Evolutionary conservation across 1,140 invertebrate genomes (phyloP).

Genomic region (Zaprionus africanus): DNA sequence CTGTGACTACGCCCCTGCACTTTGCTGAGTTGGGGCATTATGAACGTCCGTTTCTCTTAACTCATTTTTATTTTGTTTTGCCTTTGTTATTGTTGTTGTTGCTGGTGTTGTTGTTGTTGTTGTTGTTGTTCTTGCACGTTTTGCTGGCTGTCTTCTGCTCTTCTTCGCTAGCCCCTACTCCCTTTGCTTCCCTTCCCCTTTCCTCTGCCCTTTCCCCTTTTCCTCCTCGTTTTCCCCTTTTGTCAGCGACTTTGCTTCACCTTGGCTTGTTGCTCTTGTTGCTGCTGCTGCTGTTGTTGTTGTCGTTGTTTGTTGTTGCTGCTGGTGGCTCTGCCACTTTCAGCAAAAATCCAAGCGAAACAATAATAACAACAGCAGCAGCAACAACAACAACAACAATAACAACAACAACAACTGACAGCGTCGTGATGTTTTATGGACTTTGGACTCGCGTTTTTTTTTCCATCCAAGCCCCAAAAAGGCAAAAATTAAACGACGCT

Average conservation of each 20-base stretch:
- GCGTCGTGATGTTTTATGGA: constrained; percentile 77
- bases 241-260: constrained; percentile 46
- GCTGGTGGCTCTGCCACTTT: constrained; percentile 66
- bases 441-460: constrained; percentile 71
- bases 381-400: constrained; percentile 46
- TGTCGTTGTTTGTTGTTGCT: constrained; percentile 18
- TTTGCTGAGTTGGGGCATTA: constrained; percentile 43
- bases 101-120: background rate
- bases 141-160: constrained; percentile 33
- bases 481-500: constrained; percentile 69
- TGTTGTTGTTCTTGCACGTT: constrained; percentile 64
- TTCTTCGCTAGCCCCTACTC: background rate
- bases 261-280: constrained; percentile 62
- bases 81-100: constrained; percentile 43
- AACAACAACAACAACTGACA: constrained; percentile 46
- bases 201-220: background rate
- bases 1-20: background rate
- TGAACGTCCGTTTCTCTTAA: constrained; percentile 71
- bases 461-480: constrained; percentile 64
- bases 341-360: constrained; percentile 67
- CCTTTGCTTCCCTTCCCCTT: background rate
- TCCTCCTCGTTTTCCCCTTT: background rate
- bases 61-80: constrained; percentile 71
- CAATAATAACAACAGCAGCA: constrained; percentile 54
- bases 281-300: constrained; percentile 24